Conservation (phyloP, 2,888 invertebrate genomes). For the Rhagophthalmus giganteus region DNA sequence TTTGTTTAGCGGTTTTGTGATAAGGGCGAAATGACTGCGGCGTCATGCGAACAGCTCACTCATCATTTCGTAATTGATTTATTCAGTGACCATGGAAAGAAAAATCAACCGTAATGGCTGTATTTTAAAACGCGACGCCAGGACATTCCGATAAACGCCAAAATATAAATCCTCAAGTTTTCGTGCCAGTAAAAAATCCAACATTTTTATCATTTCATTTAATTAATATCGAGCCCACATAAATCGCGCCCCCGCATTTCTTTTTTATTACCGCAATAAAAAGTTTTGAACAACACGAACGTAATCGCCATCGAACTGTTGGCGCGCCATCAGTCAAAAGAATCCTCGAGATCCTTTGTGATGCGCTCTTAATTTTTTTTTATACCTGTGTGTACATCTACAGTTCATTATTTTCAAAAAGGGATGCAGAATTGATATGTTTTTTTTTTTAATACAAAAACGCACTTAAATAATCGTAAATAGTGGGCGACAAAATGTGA, state of each 20-base stretch:
- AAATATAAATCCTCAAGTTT: too few species aligned
- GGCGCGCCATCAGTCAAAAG: neutral
- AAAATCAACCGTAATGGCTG: conserved; percentile 10
- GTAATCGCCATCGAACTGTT: too few species aligned
- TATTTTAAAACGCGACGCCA: conserved; percentile 6
- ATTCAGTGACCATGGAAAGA: conserved; percentile 17
- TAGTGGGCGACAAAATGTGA: conserved; percentile 45
- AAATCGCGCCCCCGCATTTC: too few species aligned
- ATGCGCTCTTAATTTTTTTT: conserved; percentile 2
- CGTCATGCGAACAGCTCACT: conserved; percentile 27
- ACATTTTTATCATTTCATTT: too few species aligned
- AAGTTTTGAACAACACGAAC: too few species aligned
- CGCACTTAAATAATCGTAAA: conserved; percentile 15
- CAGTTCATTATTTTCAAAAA: conserved; percentile 6
- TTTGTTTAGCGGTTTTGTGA: conserved; percentile 32
- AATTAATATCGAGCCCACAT: too few species aligned
- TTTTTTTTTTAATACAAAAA: conserved; percentile 10
- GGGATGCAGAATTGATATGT: conserved; percentile 7
- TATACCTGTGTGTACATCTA: neutral
- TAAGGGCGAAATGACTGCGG: conserved; percentile 26
- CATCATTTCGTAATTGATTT: conserved; percentile 32
- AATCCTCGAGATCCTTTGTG: neutral
- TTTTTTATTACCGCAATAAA: too few species aligned
- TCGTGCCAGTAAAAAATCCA: too few species aligned
- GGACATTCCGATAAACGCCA: too few species aligned